A percentile compares a stretch with the other conserved stretches of the same genome.
Evolutionary conservation across 2,797 vertebrate genomes (phyloP).

Genomic region (Catharus ustulatus): DNA sequence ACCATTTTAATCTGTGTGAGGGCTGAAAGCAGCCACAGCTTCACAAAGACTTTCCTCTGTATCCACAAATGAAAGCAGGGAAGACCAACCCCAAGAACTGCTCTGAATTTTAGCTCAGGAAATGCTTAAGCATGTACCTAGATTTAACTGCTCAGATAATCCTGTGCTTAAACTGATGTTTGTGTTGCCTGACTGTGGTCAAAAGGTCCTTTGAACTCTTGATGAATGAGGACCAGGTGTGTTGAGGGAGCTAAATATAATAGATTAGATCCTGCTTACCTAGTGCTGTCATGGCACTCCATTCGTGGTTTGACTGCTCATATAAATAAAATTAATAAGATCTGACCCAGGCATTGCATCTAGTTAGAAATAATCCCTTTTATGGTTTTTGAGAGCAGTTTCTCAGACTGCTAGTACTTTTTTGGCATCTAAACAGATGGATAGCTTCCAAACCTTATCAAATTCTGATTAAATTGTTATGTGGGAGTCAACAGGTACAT

Average conservation of each 20-base stretch:
- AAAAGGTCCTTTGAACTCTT: neutral
- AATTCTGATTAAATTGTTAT: conserved; percentile 6
- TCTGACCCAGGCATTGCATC: conserved; percentile 5
- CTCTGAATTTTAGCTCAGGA: conserved; percentile 1
- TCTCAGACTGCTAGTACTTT: neutral
- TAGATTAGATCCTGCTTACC: neutral
- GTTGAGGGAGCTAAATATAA: neutral
- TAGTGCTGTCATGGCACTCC: neutral
- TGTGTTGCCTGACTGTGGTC: neutral
- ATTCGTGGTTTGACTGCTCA: neutral
- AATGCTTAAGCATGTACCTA: neutral
- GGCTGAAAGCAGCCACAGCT: neutral
- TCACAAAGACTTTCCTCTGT: neutral
- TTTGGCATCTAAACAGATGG: neutral
- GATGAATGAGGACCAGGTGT: neutral
- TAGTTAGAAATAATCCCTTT: conserved; percentile 14
- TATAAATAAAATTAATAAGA: conserved; percentile 23
- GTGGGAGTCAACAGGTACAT: conserved; percentile 23
- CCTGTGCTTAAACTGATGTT: neutral
- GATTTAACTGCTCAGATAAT: conserved; percentile 6
- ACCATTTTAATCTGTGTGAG: neutral
- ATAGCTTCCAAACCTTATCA: neutral
- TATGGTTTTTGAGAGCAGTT: neutral
- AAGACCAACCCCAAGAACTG: neutral
- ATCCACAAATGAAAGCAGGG: neutral